Evolutionary conservation across 2,797 vertebrate species (phyloP).

Genomic region (Epinephelus coioides): DNA sequence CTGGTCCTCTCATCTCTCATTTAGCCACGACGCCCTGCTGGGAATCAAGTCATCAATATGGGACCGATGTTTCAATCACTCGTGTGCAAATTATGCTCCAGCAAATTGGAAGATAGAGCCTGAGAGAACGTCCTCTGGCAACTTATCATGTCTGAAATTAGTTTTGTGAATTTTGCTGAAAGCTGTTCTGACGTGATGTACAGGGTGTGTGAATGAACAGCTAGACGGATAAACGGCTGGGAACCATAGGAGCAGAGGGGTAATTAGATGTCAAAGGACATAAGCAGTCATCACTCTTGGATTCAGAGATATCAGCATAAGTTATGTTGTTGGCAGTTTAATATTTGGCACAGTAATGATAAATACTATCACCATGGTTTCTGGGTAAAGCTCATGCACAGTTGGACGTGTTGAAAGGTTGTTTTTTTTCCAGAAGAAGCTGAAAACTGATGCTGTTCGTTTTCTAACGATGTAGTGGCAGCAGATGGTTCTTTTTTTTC

Average conservation of each 20-base stretch:
- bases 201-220: background rate
- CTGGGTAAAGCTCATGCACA: constrained; percentile 20
- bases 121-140: no score
- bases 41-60: background rate
- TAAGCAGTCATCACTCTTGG: background rate
- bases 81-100: constrained; percentile 1
- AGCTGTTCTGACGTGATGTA: background rate
- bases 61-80: background rate
- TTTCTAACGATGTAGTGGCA: constrained; percentile 25
- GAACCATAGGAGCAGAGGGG: background rate
- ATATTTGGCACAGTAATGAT: constrained; percentile 24
- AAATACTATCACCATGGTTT: constrained; percentile 51
- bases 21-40: background rate
- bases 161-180: no score
- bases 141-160: no score
- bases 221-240: background rate
- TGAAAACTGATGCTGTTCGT: constrained; percentile 21
- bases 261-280: background rate
- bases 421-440: constrained; percentile 20
- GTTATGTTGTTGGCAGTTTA: background rate
- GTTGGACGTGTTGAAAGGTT: constrained; percentile 40
- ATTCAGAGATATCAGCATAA: constrained; percentile 10
- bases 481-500: constrained; percentile 41
- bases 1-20: constrained; percentile 2
- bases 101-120: background rate